phyloP scores from a whole-genome alignment of 2,888 invertebrate genomes.

The Colletes collaris region DNA sequence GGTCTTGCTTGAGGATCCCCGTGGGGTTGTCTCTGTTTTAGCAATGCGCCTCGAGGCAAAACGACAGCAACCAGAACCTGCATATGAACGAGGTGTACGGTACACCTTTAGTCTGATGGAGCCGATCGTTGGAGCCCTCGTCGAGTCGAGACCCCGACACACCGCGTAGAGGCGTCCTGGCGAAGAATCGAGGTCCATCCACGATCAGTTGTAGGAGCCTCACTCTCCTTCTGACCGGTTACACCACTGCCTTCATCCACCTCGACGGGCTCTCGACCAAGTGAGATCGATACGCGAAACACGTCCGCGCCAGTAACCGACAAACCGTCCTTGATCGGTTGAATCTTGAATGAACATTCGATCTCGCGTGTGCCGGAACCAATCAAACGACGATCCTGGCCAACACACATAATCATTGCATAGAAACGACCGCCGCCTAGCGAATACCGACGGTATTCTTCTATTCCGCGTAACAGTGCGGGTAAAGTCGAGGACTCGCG shows the following conservation, averaged over 20 bases:
- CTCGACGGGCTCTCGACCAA: constrained; percentile 52
- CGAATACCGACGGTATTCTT: not conserved
- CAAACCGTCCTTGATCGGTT: constrained; percentile 37
- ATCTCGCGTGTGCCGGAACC: not conserved
- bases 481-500: constrained; percentile 16
- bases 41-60: constrained; percentile 91
- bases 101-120: constrained; percentile 88
- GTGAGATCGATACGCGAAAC: constrained; percentile 37
- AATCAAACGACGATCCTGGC: too few relatives aligned
- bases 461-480: constrained; percentile 11
- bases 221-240: constrained; percentile 61
- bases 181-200: constrained; percentile 66
- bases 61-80: constrained; percentile 92
- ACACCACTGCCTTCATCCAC: constrained; percentile 60
- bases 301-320: constrained; percentile 24
- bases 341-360: not conserved
- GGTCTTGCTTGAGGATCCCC: constrained; percentile 26
- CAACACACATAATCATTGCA: not conserved
- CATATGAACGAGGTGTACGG: constrained; percentile 92
- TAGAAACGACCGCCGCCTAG: not conserved
- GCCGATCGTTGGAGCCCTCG: constrained; percentile 86
- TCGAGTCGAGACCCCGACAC: constrained; percentile 76
- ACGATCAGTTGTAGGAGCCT: constrained; percentile 60
- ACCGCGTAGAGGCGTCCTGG: constrained; percentile 72
- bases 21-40: constrained; percentile 84